Evolutionary conservation across 2,888 invertebrate species (phyloP).

Genomic region (Drosophila meridionalis): DNA sequence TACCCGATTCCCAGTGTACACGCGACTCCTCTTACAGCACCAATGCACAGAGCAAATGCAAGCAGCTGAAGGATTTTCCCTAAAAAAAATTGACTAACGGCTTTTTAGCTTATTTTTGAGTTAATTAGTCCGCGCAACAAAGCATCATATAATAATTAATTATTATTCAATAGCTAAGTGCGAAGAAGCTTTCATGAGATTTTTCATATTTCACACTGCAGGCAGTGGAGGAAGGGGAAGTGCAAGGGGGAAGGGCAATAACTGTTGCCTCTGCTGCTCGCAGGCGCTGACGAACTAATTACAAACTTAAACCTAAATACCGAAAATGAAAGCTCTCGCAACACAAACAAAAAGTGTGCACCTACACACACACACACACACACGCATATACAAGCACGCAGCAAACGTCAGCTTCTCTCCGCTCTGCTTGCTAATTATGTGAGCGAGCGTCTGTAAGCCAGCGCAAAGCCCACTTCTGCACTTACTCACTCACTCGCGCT

Average conservation of each 20-base stretch:
- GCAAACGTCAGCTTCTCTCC: not conserved
- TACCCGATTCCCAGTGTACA: slow-evolving; percentile 34
- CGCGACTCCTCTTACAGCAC: not conserved
- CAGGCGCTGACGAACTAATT: slow-evolving; percentile 71
- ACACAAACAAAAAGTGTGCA: slow-evolving; percentile 42
- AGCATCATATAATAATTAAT: not conserved
- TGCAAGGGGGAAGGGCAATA: not conserved
- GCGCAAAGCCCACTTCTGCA: slow-evolving; percentile 8
- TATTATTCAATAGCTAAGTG: not conserved
- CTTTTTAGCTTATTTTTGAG: not conserved
- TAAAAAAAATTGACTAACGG: not conserved
- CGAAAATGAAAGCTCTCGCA: slow-evolving; percentile 58
- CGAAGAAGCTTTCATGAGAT: not conserved
- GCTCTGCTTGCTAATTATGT: slow-evolving; percentile 66
- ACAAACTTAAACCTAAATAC: slow-evolving; percentile 71
- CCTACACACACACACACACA: slow-evolving; percentile 33
- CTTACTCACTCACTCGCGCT: not conserved
- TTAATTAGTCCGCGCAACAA: not conserved
- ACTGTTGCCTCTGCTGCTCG: slow-evolving; percentile 40
- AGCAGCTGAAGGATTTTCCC: not conserved
- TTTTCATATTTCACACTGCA: not conserved
- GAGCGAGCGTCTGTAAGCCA: slow-evolving; percentile 29
- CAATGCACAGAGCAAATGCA: not conserved
- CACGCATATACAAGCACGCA: not conserved
- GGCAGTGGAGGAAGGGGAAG: too few relatives aligned